Base-by-base conservation (phyloP, 2,797 vertebrate species). In the Phalloptychus januarius region DNA sequence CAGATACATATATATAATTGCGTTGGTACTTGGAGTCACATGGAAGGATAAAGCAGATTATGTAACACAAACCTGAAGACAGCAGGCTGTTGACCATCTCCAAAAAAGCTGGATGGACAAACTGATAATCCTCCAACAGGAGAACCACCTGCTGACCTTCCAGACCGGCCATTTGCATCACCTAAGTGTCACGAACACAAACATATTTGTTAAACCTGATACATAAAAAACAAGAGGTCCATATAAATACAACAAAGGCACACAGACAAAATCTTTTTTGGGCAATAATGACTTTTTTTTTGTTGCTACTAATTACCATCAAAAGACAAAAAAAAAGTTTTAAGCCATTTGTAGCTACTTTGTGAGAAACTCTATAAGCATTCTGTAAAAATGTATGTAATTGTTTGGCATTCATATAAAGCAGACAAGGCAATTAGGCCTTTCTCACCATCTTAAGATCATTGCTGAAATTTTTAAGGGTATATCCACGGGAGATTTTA, bases 51-150 rank as follows among this genome's bases (percentile, higher is more conserved):
- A 52, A 23, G 50, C 23, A 4, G 18, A 52, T 8, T 52, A 67
- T 25, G 77, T 8, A 77, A 50, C 38, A 79, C 80, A 81, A 78
- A 96, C 98, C 98, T 93, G 98, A 99, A 77, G 98, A 98, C 48
- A 99, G 90, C 70, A 99, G 95, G 87, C 98, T 99, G 91, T 99
- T 99, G 83, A 99, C 94, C 97, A 99, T 99, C 93, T 99, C 98
- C 81, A 99, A 92, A 88, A 99, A 99, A 0, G 95, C 85, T 15
- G 95, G 91, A 71, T 98, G 96, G 45, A 99, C 95, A 91, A 99
- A 97, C 87, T 99, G 98, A 90, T 98, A 96, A 84, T 99, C 98
- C 86, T 99, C 98, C 0, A 99, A 94, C 71, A 99, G 91, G 3
- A 99, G 87, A 12, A 99, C 96, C 18, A 97, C 96, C 92, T 99